These are phyloP conservation scores for Gymnogyps californianus DNA, from an alignment of 2,113 vertebrate genomes.

Conservation along the genomic window DNA sequence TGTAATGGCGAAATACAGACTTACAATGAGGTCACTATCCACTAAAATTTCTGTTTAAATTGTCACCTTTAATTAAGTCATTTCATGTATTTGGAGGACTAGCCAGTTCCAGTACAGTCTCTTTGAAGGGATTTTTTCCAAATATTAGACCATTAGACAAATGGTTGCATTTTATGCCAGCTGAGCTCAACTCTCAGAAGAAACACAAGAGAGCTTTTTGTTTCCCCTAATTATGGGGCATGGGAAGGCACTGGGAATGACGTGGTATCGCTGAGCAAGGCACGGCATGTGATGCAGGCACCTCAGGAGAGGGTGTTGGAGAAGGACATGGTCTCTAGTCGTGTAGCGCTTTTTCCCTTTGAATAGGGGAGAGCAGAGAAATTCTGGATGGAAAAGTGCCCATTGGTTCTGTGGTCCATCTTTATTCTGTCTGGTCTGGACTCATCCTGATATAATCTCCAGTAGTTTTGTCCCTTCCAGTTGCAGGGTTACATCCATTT, in stretches of 20 bases:
- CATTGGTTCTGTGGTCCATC: neutral
- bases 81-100: conserved; percentile 44
- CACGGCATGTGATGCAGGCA: neutral
- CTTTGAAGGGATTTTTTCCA: conserved; percentile 43
- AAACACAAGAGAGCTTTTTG: conserved; percentile 28
- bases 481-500: neutral
- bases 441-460: neutral
- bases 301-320: neutral
- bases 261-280: neutral
- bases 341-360: neutral
- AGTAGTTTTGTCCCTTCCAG: neutral
- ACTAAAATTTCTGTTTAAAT: conserved; percentile 11
- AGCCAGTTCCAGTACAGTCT: conserved; percentile 3
- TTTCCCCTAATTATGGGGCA: neutral
- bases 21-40: conserved; percentile 31
- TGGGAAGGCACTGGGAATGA: conserved; percentile 9
- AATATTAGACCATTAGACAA: conserved; percentile 40
- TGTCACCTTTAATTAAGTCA: conserved; percentile 72
- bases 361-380: neutral
- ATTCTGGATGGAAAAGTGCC: neutral
- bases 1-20: neutral
- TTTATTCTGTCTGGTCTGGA: neutral
- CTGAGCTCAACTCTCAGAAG: conserved; percentile 41
- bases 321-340: neutral
- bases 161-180: conserved; percentile 52